These are phyloP conservation scores for Peromyscus californicus DNA, from an alignment of 2,113 vertebrate genomes.

Conservation along the genomic window DNA sequence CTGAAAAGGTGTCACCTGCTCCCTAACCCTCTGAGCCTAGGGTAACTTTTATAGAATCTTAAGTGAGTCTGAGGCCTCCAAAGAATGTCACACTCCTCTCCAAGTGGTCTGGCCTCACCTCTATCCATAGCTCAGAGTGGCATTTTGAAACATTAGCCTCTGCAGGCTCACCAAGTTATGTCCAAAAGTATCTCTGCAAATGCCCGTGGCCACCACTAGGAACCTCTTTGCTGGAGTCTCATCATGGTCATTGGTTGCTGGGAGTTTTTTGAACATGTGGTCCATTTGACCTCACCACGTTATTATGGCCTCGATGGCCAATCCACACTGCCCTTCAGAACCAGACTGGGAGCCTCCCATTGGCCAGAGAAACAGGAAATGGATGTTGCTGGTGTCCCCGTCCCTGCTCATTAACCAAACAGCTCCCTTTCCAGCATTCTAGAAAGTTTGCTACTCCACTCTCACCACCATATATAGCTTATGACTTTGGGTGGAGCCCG, in stretches of 20 bases:
- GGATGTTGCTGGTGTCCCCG: neutral
- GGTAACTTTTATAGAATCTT: constrained; percentile 72
- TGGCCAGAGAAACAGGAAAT: neutral
- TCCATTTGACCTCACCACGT: neutral
- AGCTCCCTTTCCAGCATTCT: neutral
- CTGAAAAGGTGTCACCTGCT: neutral
- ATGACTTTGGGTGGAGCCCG: neutral
- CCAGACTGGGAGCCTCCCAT: neutral
- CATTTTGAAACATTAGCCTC: constrained; percentile 16
- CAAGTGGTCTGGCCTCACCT: constrained; percentile 72
- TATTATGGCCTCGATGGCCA: neutral
- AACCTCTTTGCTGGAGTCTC: neutral
- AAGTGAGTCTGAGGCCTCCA: constrained; percentile 69
- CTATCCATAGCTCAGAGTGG: constrained; percentile 51
- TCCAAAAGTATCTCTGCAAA: constrained; percentile 47
- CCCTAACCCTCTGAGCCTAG: neutral
- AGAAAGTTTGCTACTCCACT: neutral
- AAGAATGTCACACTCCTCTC: constrained; percentile 74
- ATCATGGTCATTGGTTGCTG: neutral
- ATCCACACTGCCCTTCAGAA: neutral
- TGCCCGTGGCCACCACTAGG: neutral
- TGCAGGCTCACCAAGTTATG: constrained; percentile 46
- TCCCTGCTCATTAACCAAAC: neutral
- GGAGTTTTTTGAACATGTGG: constrained; percentile 30
- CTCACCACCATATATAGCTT: neutral